phyloP scores from a whole-genome alignment of 2,888 invertebrate genomes.

The Uropetala carovei region DNA sequence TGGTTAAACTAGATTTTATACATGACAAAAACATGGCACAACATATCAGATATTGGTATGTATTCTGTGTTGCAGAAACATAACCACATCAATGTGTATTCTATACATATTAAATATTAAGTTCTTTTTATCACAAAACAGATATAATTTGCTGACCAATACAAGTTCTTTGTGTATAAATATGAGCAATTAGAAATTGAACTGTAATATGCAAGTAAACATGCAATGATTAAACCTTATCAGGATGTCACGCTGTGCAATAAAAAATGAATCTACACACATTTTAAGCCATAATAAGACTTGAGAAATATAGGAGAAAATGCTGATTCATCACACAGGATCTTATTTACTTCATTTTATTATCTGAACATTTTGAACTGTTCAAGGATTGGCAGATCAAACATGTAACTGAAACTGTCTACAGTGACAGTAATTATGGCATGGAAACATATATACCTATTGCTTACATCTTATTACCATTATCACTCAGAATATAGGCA shows the following conservation, averaged over 20 bases:
- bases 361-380: conserved; percentile 24
- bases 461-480: conserved; percentile 31
- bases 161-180: conserved; percentile 17
- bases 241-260: background rate
- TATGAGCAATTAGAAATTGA: background rate
- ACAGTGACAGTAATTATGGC: conserved; percentile 47
- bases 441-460: conserved; percentile 54
- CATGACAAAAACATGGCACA: conserved; percentile 15
- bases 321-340: background rate
- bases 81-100: conserved; percentile 55
- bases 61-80: background rate
- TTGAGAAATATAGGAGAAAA: background rate
- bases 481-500: background rate
- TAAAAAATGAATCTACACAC: background rate
- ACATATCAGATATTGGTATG: background rate
- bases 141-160: conserved; percentile 7
- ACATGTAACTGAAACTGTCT: conserved; percentile 36
- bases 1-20: conserved; percentile 1
- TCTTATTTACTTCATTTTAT: background rate
- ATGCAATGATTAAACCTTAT: background rate
- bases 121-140: conserved; percentile 39
- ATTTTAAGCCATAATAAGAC: background rate
- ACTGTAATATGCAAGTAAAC: background rate
- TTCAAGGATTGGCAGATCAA: conserved; percentile 40
- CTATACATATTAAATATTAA: conserved; percentile 11